phyloP scores from a whole-genome alignment of 2,888 invertebrate genomes.

The Pardosa pseudoannulata region DNA sequence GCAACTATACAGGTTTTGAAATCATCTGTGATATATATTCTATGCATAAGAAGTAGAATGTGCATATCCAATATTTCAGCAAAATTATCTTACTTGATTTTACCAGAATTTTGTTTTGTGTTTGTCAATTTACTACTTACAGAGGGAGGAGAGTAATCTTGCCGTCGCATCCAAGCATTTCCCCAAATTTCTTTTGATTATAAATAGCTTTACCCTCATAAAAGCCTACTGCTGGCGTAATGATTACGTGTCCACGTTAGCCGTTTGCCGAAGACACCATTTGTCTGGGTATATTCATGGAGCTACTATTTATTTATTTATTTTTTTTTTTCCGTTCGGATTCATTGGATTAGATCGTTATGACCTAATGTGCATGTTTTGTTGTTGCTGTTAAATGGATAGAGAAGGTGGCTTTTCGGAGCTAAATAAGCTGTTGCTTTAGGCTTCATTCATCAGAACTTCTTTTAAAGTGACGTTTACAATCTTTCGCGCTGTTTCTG shows the following conservation, averaged over 20 bases:
- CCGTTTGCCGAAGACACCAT: conserved; percentile 14
- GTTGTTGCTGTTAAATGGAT: not conserved
- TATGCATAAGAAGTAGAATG: no score
- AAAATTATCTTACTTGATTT: no score
- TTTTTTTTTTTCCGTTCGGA: not conserved
- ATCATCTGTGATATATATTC: no score
- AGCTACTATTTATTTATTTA: conserved; percentile 14
- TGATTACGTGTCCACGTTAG: conserved; percentile 41
- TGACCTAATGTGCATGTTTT: not conserved
- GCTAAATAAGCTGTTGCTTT: no score
- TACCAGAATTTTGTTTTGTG: no score
- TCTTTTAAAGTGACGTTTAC: no score
- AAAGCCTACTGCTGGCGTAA: conserved; percentile 43
- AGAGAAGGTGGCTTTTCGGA: no score
- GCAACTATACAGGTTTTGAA: no score
- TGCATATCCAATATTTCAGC: no score
- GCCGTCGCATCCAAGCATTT: not conserved
- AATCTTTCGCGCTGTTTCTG: not conserved
- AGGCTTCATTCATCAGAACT: no score
- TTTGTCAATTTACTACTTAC: not conserved
- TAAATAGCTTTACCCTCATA: conserved; percentile 35
- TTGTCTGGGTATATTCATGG: conserved; percentile 3
- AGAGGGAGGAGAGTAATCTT: not conserved
- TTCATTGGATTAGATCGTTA: not conserved
- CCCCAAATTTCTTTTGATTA: conserved; percentile 17